Evolutionary conservation across 1,140 invertebrate genomes (phyloP).

Genomic region (Hydropsyche tenuis): DNA sequence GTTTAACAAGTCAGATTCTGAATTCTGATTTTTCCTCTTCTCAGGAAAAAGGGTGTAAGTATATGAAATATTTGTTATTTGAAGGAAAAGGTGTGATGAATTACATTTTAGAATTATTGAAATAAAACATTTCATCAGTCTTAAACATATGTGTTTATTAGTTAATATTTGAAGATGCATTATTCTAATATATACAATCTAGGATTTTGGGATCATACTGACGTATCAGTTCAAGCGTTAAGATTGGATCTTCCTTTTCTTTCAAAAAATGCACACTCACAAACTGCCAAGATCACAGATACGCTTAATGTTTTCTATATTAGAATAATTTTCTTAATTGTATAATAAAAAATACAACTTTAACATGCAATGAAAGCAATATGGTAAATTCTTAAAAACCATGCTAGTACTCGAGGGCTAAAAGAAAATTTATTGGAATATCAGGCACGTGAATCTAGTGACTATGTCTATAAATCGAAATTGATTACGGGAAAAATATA

Average conservation of each 20-base stretch:
- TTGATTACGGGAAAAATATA: conserved; percentile 28
- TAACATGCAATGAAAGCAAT: neutral
- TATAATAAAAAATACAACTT: neutral
- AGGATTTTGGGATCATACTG: conserved; percentile 39
- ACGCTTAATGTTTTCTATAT: conserved; percentile 38
- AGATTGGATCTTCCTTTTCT: neutral
- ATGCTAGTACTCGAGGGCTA: no score
- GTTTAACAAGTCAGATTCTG: no score
- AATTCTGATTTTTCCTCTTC: no score
- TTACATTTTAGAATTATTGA: no score
- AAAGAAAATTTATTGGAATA: conserved; percentile 36
- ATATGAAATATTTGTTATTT: no score
- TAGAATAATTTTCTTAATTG: conserved; percentile 27
- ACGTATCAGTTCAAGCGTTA: conserved; percentile 17
- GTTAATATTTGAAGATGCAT: conserved; percentile 36
- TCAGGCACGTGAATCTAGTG: conserved; percentile 45
- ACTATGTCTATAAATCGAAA: neutral
- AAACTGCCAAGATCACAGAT: conserved; percentile 48
- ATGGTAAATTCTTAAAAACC: neutral
- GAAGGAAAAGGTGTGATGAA: no score
- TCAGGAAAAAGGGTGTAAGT: no score
- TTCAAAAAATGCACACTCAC: conserved; percentile 26
- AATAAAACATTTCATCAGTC: conserved; percentile 46
- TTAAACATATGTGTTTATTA: conserved; percentile 44
- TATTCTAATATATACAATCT: conserved; percentile 44